These are phyloP conservation scores for Hydrolagus colliei DNA, from an alignment of 2,797 vertebrate genomes.

Conservation along the genomic window DNA sequence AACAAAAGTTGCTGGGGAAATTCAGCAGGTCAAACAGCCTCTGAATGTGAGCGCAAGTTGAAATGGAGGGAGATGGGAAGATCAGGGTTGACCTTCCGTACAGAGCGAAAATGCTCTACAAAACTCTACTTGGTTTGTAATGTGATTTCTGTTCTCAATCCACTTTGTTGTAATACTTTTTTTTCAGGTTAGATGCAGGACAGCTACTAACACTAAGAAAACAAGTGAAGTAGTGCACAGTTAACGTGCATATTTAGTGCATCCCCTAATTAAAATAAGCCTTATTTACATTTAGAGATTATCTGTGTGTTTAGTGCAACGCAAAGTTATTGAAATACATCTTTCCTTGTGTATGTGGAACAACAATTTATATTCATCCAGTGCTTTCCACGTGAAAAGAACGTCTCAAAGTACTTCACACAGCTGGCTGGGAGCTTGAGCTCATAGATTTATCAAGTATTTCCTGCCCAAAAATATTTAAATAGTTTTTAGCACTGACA, in stretches of 20 bases:
- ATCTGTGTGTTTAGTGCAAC: not conserved
- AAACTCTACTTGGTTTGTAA: not conserved
- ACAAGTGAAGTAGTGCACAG: not conserved
- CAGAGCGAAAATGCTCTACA: too few species aligned
- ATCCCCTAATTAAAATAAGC: not conserved
- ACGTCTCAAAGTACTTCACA: too few species aligned
- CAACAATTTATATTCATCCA: not conserved
- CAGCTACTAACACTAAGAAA: not conserved
- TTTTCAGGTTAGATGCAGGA: not conserved
- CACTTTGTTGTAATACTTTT: not conserved
- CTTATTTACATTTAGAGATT: not conserved
- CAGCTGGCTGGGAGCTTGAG: too few species aligned
- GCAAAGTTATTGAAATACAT: not conserved
- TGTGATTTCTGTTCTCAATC: not conserved
- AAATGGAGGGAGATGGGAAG: too few species aligned
- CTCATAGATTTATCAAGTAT: too few species aligned
- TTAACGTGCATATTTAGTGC: not conserved
- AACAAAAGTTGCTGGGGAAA: too few species aligned
- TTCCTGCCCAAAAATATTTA: too few species aligned
- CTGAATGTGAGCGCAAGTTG: too few species aligned
- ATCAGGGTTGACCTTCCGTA: too few species aligned
- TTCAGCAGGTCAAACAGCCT: too few species aligned
- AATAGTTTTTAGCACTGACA: too few species aligned
- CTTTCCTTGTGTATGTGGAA: not conserved
- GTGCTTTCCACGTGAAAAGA: not conserved